phyloP scores from a whole-genome alignment of 2,888 invertebrate genomes.

The Phrixothrix hirtus region DNA sequence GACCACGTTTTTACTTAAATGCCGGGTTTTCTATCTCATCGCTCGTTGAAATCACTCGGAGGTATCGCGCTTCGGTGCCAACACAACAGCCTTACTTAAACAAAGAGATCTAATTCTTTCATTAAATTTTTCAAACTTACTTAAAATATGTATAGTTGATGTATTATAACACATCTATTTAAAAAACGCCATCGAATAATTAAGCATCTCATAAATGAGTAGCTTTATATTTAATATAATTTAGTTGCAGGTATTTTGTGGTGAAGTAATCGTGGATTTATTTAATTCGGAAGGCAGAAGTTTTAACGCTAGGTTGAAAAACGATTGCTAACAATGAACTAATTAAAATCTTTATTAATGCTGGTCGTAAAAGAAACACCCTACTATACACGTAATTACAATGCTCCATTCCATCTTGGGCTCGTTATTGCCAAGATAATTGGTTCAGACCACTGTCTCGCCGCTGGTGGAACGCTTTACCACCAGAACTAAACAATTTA shows the following conservation, averaged over 20 bases:
- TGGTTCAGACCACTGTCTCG: constrained; percentile 17
- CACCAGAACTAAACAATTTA: constrained; percentile 22
- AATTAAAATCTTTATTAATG: constrained; percentile 34
- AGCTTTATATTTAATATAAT: too few species aligned
- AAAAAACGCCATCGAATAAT: too few species aligned
- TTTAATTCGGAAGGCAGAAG: constrained; percentile 32
- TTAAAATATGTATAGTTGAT: too few species aligned
- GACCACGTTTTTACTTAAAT: constrained; percentile 47
- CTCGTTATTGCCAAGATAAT: constrained; percentile 24
- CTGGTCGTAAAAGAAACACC: constrained; percentile 17
- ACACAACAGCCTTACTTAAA: constrained; percentile 5
- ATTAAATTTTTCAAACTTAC: too few species aligned
- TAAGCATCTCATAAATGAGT: too few species aligned
- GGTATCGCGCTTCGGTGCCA: constrained; percentile 39
- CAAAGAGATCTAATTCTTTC: constrained; percentile 8
- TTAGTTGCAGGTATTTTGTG: too few species aligned
- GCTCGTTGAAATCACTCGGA: constrained; percentile 50
- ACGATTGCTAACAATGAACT: constrained; percentile 34
- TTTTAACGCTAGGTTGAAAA: constrained; percentile 36
- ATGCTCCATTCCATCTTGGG: constrained; percentile 12
- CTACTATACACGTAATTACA: constrained; percentile 11
- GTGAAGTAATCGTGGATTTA: too few species aligned
- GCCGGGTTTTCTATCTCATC: constrained; percentile 52
- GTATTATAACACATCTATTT: too few species aligned
- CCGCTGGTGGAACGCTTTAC: constrained; percentile 8